These are phyloP conservation scores for Sebastes alutus DNA, from an alignment of 2,797 vertebrate species.

Conservation along the genomic window DNA sequence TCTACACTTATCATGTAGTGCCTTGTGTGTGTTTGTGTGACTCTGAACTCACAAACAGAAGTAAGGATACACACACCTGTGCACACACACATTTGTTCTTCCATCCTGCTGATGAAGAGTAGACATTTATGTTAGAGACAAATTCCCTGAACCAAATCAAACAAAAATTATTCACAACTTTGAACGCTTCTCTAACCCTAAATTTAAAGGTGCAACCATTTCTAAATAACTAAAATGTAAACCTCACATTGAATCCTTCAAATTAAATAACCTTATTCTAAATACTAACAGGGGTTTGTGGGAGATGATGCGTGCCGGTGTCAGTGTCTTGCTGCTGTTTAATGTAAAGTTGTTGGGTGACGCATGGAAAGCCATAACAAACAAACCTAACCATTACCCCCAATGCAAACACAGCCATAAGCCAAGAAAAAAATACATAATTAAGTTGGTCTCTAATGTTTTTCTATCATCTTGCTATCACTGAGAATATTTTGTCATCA, in stretches of 20 bases:
- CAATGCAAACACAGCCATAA: background rate
- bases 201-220: conserved; percentile 10
- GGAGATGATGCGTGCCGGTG: background rate
- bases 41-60: conserved; percentile 23
- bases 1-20: conserved; percentile 2
- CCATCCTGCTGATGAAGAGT: conserved; percentile 24
- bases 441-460: background rate
- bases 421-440: background rate
- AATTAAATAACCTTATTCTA: background rate
- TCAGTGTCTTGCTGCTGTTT: background rate
- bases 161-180: conserved; percentile 36
- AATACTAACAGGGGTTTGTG: background rate
- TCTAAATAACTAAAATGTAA: conserved; percentile 28
- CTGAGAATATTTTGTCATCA: background rate
- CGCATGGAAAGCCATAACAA: background rate
- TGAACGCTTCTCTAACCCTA: conserved; percentile 21
- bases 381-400: background rate
- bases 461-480: conserved; percentile 5
- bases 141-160: background rate
- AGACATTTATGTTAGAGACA: conserved; percentile 39
- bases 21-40: conserved; percentile 14
- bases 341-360: background rate
- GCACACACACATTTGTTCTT: conserved; percentile 46
- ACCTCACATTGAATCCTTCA: conserved; percentile 3
- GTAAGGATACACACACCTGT: conserved; percentile 34